Evolutionary conservation across 2,113 vertebrate genomes (phyloP), one percentile per base, ranked within the genome.

Genomic region (Ictalurus punctatus): DNA sequence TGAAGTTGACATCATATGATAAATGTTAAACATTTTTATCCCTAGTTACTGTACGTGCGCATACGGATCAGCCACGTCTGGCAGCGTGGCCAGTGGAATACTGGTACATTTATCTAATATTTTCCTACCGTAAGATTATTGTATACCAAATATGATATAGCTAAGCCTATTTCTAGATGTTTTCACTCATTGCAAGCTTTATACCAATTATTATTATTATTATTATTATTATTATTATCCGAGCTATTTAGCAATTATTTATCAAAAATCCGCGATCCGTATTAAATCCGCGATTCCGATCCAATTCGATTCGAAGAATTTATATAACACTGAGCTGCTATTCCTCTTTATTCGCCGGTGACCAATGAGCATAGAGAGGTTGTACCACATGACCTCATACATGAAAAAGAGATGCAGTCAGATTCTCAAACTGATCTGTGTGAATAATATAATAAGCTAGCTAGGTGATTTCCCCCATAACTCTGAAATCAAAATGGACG

Each of bases 1-100:
- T 74, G 84, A 93, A 89, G 82, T 58, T n/a, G 91, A 92, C 92
- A 93, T 94, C 93, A 90, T 92, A 92, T 93, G 91, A 80, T 93
- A 93, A 95, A 95, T 95, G 93, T 95, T 93, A 94, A 94, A 95
- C 94, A 93, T 94, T 95, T 95, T 94, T 92, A 78, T 54, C 61
- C 91, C 91, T 90, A 85, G 90, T 87, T 93, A 92, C 88, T 88
- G 85, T 90, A 89, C 87, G 67, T 85, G 88, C 88, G 69, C 84
- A 78, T 87, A 67, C 37, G 85, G 87, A 92, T 93, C 89, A 91
- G 92, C 93, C 92, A 91, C 89, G 90, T 86, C 83, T 91, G 92
- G 90, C 85, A 25, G 88, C 52, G 30, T 30, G 52, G 78, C 52
- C 78, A 40, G 21, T 13, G 23, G 23, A 83, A 83, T 63, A 25